These are phyloP conservation scores for Megalurothrips usitatus DNA, from an alignment of 2,888 invertebrate species.

Conservation along the genomic window DNA sequence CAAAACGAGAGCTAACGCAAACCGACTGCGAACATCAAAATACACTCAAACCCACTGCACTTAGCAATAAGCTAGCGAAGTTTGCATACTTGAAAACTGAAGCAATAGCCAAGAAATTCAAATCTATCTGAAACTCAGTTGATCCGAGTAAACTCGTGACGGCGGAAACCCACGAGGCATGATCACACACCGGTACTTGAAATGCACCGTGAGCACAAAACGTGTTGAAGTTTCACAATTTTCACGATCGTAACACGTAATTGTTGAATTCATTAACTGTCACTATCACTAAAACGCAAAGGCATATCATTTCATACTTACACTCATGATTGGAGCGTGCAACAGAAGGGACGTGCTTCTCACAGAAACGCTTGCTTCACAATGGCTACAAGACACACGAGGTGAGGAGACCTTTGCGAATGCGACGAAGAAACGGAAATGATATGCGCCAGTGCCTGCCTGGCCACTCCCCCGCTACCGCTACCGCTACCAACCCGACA, in stretches of 20 bases:
- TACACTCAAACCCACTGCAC: constrained; percentile 1
- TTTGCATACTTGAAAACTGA: constrained; percentile 1
- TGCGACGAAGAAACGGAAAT: not conserved
- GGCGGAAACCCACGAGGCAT: not conserved
- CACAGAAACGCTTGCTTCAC: not conserved
- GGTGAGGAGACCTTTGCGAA: not conserved
- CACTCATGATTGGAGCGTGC: constrained; percentile 1
- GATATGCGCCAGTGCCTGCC: too few species aligned
- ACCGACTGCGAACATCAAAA: constrained; percentile 1
- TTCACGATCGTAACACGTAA: not conserved
- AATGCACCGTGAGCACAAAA: constrained; percentile 1
- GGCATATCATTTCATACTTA: not conserved
- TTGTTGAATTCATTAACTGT: not conserved
- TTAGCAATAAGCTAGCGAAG: not conserved
- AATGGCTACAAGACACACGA: not conserved
- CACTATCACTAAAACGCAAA: constrained; percentile 1
- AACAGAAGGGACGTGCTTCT: not conserved
- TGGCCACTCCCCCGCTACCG: too few species aligned
- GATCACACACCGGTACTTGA: not conserved
- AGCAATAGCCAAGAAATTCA: constrained; percentile 1
- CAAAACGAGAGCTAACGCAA: not conserved
- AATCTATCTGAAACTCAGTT: not conserved
- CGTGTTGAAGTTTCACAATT: constrained; percentile 1
- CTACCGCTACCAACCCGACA: too few species aligned
- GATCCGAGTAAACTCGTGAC: not conserved